Evolutionary conservation across 2,888 invertebrate species (phyloP).

Genomic region (Ophraella communa): DNA sequence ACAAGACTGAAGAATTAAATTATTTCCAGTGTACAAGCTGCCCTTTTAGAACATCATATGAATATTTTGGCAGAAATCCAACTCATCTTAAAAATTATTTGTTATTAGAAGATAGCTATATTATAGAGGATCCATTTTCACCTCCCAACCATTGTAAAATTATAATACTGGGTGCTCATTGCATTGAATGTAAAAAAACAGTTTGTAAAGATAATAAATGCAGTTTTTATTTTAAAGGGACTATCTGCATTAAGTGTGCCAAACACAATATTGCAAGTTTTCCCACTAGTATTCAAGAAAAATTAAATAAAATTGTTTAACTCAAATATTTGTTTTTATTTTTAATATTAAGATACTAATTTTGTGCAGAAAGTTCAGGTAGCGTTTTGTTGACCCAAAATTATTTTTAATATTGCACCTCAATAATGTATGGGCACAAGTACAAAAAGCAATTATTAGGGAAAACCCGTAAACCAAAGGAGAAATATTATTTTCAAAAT

Average conservation of each 20-base stretch:
- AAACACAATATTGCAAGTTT: constrained; percentile 65
- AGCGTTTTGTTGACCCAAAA: too few relatives aligned
- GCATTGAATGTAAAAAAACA: constrained; percentile 69
- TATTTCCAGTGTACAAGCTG: constrained; percentile 72
- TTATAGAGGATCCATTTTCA: constrained; percentile 86
- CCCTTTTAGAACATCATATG: constrained; percentile 70
- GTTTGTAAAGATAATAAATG: constrained; percentile 79
- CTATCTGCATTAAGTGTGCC: constrained; percentile 78
- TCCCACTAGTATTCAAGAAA: constrained; percentile 72
- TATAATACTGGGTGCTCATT: constrained; percentile 78
- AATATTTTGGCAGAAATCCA: constrained; percentile 78
- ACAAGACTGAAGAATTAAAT: constrained; percentile 38
- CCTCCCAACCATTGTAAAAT: constrained; percentile 77
- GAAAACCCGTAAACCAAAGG: too few relatives aligned
- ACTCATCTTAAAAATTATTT: constrained; percentile 73
- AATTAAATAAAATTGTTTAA: constrained; percentile 61
- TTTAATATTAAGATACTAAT: neutral
- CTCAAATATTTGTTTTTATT: constrained; percentile 4
- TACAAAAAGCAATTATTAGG: too few relatives aligned
- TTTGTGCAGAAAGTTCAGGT: neutral
- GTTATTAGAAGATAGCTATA: constrained; percentile 76
- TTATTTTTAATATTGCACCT: too few relatives aligned
- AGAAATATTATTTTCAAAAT: too few relatives aligned
- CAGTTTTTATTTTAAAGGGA: constrained; percentile 79
- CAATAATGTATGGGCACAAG: too few relatives aligned